Evolutionary conservation across 92 coral and sea anemone species (phyloP).

Genomic region (Chrysogorgia sp.): DNA sequence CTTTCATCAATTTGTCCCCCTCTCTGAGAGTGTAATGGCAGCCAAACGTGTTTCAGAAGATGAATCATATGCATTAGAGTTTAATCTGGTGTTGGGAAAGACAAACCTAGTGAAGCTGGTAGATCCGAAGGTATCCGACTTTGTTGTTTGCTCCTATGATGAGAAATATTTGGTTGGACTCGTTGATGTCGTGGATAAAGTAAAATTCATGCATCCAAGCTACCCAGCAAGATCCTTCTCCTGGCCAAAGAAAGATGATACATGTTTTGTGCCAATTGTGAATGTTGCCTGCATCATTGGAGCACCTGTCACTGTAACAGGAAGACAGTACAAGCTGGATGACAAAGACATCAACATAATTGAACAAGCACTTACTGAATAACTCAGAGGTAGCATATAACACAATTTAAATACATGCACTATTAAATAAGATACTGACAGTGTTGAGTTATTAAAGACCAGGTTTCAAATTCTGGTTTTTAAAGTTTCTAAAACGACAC

Average conservation of each 20-base stretch:
- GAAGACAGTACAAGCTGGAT: conserved; percentile 47
- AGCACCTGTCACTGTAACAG: conserved; percentile 51
- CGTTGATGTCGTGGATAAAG: conserved; percentile 40
- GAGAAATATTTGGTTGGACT: conserved; percentile 38
- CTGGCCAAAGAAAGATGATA: conserved; percentile 50
- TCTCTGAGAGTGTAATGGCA: conserved; percentile 43
- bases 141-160: conserved; percentile 44
- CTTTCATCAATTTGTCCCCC: conserved; percentile 41
- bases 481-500: too few relatives aligned
- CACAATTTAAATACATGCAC: not conserved
- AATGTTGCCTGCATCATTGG: conserved; percentile 41
- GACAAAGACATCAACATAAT: conserved; percentile 40
- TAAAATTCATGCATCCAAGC: conserved; percentile 56
- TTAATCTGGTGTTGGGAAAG: conserved; percentile 27
- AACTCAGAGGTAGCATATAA: conserved; percentile 15
- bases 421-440: too few relatives aligned
- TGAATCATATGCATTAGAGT: conserved; percentile 21
- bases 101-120: not conserved
- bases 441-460: too few relatives aligned
- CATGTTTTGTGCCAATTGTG: conserved; percentile 47
- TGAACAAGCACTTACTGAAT: conserved; percentile 33
- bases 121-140: conserved; percentile 41
- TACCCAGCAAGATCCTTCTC: conserved; percentile 47
- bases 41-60: conserved; percentile 50
- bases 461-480: too few relatives aligned